Base-by-base conservation (phyloP, 2,888 invertebrate genomes). In the Volucella inanis region DNA sequence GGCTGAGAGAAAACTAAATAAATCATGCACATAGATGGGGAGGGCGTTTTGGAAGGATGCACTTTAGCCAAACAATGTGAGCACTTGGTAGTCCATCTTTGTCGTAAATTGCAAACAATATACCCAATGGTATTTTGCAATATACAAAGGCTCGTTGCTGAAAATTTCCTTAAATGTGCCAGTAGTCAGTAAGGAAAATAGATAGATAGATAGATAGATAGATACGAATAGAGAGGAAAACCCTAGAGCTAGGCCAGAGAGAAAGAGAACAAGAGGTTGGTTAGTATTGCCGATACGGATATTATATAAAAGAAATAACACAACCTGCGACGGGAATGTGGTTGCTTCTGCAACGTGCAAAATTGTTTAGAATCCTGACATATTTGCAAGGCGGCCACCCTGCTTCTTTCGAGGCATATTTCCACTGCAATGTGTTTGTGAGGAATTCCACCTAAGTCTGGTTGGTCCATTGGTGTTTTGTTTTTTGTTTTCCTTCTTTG, bases 281-380 rank as follows among this genome's bases (percentile, higher is more conserved):
- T 31, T 31, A 31, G 67, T 39, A 43, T 67, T 77, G 61, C 65
- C 70, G 41, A 31, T 49, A 50, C 10, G 41, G 55, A 64, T 70
- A 39, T 38, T 11, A 11, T 18, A 71, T 31, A 65, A 76, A 55
- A 72, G 61, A 76, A 71, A 76, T 71, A 71, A 70, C 75, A 68
- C 65, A 62, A 72, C 45, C 43, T 71, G 39, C 67, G 67, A 62
- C 59, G 62, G 31, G 71, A 80, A 67, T 76, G 76, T 68, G 76
- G 80, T 62, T 80, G 67, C 70, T 62, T 47, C 18, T 62, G 84
- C 80, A 77, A 81, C 85, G 85, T 85, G 80, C 61, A 81, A 80
- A 85, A 85, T 85, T 85, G 76, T 85, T 85, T 85, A 62, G 85
- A 85, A 81, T 80, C 80, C 80, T 9, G 62, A 57, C 75, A 80